Percentiles rank a stretch among this genome's conserved stretches.
phyloP scores from a whole-genome alignment of 1,140 invertebrate species.

The Platyura marginata region DNA sequence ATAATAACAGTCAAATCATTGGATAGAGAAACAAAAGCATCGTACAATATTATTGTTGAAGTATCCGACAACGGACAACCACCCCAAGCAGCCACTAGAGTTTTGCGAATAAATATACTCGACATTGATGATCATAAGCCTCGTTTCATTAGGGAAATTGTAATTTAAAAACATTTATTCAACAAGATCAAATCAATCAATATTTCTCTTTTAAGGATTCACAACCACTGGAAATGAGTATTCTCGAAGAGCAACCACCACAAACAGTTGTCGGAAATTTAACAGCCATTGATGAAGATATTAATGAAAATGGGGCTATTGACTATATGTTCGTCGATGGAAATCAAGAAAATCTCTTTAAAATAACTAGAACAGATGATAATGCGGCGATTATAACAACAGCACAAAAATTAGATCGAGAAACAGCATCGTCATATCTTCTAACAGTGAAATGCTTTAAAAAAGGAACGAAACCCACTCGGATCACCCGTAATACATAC shows the following conservation, averaged over 20 bases:
- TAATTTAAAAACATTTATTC: constrained; percentile 23
- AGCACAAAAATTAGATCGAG: constrained; percentile 43
- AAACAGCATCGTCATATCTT: constrained; percentile 34
- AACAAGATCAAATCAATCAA: constrained; percentile 2
- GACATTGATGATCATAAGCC: constrained; percentile 69
- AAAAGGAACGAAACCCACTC: constrained; percentile 24
- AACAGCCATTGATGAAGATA: constrained; percentile 51
- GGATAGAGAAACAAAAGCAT: constrained; percentile 50
- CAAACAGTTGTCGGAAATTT: constrained; percentile 46
- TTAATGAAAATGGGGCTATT: constrained; percentile 53
- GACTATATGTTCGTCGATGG: constrained; percentile 56
- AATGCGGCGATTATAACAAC: constrained; percentile 43
- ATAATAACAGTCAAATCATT: constrained; percentile 47
- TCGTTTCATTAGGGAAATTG: constrained; percentile 44
- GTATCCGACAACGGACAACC: constrained; percentile 56
- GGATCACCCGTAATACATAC: constrained; percentile 18
- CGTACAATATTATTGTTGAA: constrained; percentile 54
- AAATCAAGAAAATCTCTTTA: constrained; percentile 47
- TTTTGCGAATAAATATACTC: constrained; percentile 45
- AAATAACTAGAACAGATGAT: constrained; percentile 38
- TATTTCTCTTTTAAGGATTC: constrained; percentile 30
- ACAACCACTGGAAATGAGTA: constrained; percentile 36
- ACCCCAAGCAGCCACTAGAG: constrained; percentile 50
- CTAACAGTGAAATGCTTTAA: constrained; percentile 56
- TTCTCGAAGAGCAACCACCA: constrained; percentile 43